Evolutionary conservation across 2,888 invertebrate species (phyloP).

Genomic region (Dasysyrphus albostriatus): DNA sequence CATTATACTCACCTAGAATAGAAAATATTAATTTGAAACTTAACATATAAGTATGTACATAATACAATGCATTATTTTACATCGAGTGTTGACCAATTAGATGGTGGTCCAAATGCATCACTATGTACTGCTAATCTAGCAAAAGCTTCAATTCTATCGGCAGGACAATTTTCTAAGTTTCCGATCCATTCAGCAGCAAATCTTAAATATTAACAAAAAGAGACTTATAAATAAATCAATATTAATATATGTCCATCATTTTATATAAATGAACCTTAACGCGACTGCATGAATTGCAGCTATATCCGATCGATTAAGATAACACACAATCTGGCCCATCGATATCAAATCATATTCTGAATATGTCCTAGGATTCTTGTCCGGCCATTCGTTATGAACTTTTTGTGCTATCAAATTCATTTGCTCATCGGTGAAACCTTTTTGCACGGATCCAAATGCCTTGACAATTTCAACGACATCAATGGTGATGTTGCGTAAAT

Average conservation of each 20-base stretch:
- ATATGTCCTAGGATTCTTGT: constrained; percentile 85
- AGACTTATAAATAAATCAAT: background rate
- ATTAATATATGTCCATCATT: background rate
- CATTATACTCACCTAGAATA: constrained; percentile 79
- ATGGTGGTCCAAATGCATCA: constrained; percentile 84
- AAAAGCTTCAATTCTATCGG: constrained; percentile 84
- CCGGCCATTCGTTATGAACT: constrained; percentile 85
- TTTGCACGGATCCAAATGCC: constrained; percentile 85
- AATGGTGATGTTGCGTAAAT: constrained; percentile 85
- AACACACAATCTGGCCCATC: constrained; percentile 85
- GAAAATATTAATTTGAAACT: background rate
- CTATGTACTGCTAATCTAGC: constrained; percentile 84
- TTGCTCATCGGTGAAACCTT: constrained; percentile 78
- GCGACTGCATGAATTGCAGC: constrained; percentile 85
- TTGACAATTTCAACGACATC: constrained; percentile 85
- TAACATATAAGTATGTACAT: too few relatives aligned
- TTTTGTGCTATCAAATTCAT: constrained; percentile 84
- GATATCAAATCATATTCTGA: constrained; percentile 86
- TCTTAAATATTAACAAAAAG: constrained; percentile 76
- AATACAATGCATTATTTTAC: constrained; percentile 65
- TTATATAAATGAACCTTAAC: constrained; percentile 80
- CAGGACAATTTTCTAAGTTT: constrained; percentile 84
- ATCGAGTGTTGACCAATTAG: constrained; percentile 83
- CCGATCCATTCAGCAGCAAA: constrained; percentile 84
- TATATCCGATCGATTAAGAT: constrained; percentile 85